Conservation (phyloP, 2,797 vertebrate genomes). For the Zenarchopterus dispar region DNA sequence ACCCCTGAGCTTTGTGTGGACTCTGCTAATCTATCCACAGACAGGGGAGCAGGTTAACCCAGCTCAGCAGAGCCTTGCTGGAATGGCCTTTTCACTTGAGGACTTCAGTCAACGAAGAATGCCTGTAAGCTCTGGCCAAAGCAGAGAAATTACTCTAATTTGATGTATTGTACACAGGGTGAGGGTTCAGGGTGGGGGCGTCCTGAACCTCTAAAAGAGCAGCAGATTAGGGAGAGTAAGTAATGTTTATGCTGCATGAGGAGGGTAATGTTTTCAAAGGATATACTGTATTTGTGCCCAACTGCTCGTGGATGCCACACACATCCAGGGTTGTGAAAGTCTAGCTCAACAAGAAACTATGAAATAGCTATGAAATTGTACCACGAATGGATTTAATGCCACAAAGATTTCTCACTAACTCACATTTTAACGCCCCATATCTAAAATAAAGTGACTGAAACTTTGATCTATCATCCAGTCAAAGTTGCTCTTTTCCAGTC, state of each 20-base stretch:
- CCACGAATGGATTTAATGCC: slow-evolving; percentile 48
- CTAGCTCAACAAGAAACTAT: slow-evolving; percentile 54
- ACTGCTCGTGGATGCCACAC: slow-evolving; percentile 56
- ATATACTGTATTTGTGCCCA: slow-evolving; percentile 61
- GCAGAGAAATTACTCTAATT: slow-evolving; percentile 87
- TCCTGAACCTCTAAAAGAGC: slow-evolving; percentile 76
- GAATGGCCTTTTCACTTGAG: slow-evolving; percentile 88
- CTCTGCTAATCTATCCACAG: slow-evolving; percentile 90
- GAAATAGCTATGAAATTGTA: slow-evolving; percentile 54
- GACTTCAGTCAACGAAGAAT: slow-evolving; percentile 92
- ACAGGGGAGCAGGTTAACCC: slow-evolving; percentile 87
- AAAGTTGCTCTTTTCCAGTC: slow-evolving; percentile 5
- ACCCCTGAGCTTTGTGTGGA: slow-evolving; percentile 87
- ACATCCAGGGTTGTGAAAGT: slow-evolving; percentile 67
- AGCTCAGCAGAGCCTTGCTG: slow-evolving; percentile 87
- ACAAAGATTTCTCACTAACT: slow-evolving; percentile 42
- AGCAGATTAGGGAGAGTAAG: slow-evolving; percentile 67
- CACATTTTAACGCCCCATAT: neutral
- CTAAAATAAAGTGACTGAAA: neutral
- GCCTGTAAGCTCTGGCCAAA: slow-evolving; percentile 90
- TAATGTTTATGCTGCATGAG: slow-evolving; percentile 66
- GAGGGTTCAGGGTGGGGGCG: slow-evolving; percentile 49
- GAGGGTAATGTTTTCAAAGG: slow-evolving; percentile 57
- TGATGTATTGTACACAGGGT: slow-evolving; percentile 80
- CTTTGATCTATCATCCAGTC: neutral